Base-by-base conservation (phyloP, 2,888 invertebrate genomes). In the Acronicta leporina region DNA sequence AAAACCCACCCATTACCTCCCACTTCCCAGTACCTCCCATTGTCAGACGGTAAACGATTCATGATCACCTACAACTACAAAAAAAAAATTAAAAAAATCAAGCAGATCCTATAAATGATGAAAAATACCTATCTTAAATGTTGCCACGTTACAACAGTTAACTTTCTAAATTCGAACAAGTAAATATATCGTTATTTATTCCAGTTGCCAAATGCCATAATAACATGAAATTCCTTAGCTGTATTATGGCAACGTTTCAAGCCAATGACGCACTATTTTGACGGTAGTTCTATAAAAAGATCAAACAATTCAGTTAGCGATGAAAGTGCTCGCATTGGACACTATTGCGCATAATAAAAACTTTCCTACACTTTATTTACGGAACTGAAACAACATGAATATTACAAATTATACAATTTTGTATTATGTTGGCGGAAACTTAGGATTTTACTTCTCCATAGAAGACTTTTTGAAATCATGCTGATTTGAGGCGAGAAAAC, bases 191-290 rank as follows among this genome's bases (percentile, higher is more conserved):
- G 14, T 46, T 38, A 47, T 14, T 38, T 30, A 55, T 56, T 46
- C 25, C 42, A 1, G 61, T 75, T 73, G 45, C 62, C 44, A 75
- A 55, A 60, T 15, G 20, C 63, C 53, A 71, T 63, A 63, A 67
- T 63, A 59, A 63, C 41, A 50, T 13, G 13, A 58, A 70, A 70
- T 73, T 60, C 67, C 27, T 61, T 56, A 46, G 43, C 8, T 14
- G 47, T 52, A 35, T 60, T 69, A 68, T 78, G 79, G 79, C 79
- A 79, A 30, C 20, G 51, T 47, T 73, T 79, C 77, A 78, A 77
- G 25, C 1, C 5, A 20, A 20, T 75, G 78, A 70, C 76, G 73
- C 63, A 68, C 40, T 63, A 52, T 63, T 66, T 57, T 63, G 71
- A 40, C 64, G 67, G 67, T 63, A 62, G 59, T 66, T 63, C 77